These are phyloP conservation scores for Hemaris fuciformis DNA, from an alignment of 2,888 invertebrate species.

Conservation along the genomic window DNA sequence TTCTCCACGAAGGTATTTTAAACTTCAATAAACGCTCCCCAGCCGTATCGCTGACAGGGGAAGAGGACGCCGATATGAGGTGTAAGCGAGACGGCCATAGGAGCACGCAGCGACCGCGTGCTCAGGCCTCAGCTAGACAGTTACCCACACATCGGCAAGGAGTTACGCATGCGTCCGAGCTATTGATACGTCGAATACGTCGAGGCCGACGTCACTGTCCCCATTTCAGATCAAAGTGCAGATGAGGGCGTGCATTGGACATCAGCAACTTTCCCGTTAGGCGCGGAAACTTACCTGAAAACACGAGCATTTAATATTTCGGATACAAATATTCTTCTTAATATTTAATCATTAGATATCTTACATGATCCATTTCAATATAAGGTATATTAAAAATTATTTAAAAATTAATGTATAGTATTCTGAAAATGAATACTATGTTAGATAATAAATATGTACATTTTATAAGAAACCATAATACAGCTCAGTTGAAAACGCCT, in stretches of 20 bases:
- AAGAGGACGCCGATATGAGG: conserved; percentile 50
- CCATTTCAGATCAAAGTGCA: conserved; percentile 61
- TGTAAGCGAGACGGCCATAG: conserved; percentile 54
- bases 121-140: conserved; percentile 60
- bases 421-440: no score
- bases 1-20: conserved; percentile 67
- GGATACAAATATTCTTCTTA: no score
- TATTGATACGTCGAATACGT: conserved; percentile 60
- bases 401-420: no score
- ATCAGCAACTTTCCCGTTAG: not conserved
- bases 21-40: conserved; percentile 68
- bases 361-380: no score
- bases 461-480: no score
- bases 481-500: no score
- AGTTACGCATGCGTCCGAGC: conserved; percentile 70
- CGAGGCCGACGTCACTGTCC: conserved; percentile 67
- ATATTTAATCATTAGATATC: no score
- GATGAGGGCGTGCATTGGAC: conserved; percentile 27
- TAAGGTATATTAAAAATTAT: no score
- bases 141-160: conserved; percentile 56
- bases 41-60: conserved; percentile 34
- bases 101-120: conserved; percentile 72
- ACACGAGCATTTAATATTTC: no score
- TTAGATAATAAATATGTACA: no score
- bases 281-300: not conserved